Evolutionary conservation across 2,888 invertebrate genomes (phyloP), one percentile per base, ranked within the genome.

Genomic region (Ischnus inquisitorius): DNA sequence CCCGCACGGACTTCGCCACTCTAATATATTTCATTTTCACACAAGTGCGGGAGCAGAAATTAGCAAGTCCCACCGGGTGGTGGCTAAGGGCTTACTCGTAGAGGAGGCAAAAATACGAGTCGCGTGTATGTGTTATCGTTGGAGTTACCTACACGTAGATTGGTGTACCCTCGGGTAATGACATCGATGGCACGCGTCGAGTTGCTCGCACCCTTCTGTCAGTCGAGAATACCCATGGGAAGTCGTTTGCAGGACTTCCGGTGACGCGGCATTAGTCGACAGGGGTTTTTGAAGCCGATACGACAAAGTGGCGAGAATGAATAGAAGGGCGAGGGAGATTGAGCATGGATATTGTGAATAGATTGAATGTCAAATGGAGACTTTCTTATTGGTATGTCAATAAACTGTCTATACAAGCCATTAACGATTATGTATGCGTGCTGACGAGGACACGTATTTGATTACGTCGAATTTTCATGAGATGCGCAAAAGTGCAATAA

Each of bases 1-100:
- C 54, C 10, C 72, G 67, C 65, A 46, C 34, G 25, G 39, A 43
- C 51, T 51, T 16, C 10, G 48, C 67, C 39, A 6, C 2, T 74
- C 12, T 14, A 25, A 64, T 62, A 84, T 74, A 34, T 34, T 34
- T 34, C 5, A 34, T 34, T 34, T 60, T 41, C 57, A 74, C 74
- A 62, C 77, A 60, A 71, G 74, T 79, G 64, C 14, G 28, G 14
- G 34, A 34, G 34, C 5, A 77, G 77, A 77, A 77, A 77, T 68
- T 68, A 72, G 54, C 48, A 54, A 16, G 16, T 68, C 68, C 60
- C 79, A 5, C 14, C 25, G 48, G 41, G 34, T 34, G 41, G 34
- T 34, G 6, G 34, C 34, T 34, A 8, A 34, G 34, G 34, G 8
- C 34, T 34, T 6, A 6, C 12, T n/a, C 14, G 14, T 60, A 34